Conservation (phyloP, 2,797 vertebrate species). For the Scleropages formosus region DNA sequence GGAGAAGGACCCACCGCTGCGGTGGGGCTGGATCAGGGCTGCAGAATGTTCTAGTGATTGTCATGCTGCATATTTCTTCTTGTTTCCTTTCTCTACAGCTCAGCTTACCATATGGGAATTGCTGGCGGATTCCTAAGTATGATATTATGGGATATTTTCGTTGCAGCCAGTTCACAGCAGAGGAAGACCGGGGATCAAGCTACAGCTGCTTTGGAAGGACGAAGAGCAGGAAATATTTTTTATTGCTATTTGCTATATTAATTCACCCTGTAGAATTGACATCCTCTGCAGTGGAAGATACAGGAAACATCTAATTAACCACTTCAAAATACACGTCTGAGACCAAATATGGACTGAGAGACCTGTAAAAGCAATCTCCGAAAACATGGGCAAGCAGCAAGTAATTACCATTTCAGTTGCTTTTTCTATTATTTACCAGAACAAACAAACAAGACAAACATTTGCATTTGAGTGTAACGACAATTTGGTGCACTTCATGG, state of each 20-base stretch:
- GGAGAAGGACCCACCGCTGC: constrained; percentile 17
- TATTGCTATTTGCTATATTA: constrained; percentile 37
- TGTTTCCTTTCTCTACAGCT: not conserved
- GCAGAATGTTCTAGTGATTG: constrained; percentile 32
- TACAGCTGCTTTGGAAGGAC: constrained; percentile 41
- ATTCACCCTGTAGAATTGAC: constrained; percentile 43
- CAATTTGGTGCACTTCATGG: not conserved
- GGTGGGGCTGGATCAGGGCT: not conserved
- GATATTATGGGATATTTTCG: constrained; percentile 25
- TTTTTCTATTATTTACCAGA: constrained; percentile 9
- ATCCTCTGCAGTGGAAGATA: constrained; percentile 42
- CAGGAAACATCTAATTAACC: constrained; percentile 45
- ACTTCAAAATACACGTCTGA: constrained; percentile 40
- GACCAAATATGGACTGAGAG: constrained; percentile 21
- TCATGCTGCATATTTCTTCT: constrained; percentile 28
- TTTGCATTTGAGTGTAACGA: not conserved
- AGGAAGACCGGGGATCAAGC: not conserved
- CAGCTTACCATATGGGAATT: constrained; percentile 19
- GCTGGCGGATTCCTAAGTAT: constrained; percentile 13
- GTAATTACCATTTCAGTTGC: constrained; percentile 19
- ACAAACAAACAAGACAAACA: not conserved
- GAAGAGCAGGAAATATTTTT: constrained; percentile 40
- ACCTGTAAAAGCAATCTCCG: not conserved
- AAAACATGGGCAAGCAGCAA: not conserved
- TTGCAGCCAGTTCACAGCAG: constrained; percentile 3